Base-by-base conservation (phyloP, 2,797 vertebrate genomes). In the Nannoperca obscura region DNA sequence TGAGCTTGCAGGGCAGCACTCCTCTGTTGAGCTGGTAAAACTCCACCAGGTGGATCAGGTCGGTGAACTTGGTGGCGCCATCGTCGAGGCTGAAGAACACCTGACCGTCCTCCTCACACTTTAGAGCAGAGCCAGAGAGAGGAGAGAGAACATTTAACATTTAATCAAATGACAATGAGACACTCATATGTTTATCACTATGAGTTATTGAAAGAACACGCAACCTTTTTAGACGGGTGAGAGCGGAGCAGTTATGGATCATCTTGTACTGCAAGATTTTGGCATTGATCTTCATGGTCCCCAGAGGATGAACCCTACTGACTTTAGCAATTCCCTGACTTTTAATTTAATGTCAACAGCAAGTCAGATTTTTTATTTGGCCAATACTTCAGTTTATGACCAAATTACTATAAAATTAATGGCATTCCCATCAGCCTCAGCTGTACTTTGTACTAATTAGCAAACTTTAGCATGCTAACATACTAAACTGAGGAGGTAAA, bases 1-100 rank as follows among this genome's bases (percentile, higher is more conserved):
- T 99, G 88, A 99, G 97, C 92, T 98, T 99, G 96, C 97, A 98
- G 84, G 98, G 98, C 94, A 99, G 95, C 82, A 99, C 96, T 84
- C 98, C 98, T 94, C 96, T 96, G 96, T 99, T 99, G 86, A 99
- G 97, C 96, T 99, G 98, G 95, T 99, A 99, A 88, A 99, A 99
- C 92, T 99, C 98, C 89, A 99, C 98, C 93, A 99, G 96, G 88
- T 99, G 98, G 90, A 99, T 99, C 93, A 99, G 95, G 93, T 99
- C 98, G 10, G 96, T 98, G 95, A 99, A 99, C 95, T 97, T 99
- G 93, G 98, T 99, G 95, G 96, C 96, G 53, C 97, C 96, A 11
- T 99, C 98, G 64, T 99, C 98, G 38, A 99, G 97, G 93, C 96
- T 99, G 94, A 98, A 99, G 95, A 98, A 99, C 65, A 96, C 95